phyloP scores from a whole-genome alignment of 1,140 invertebrate species.

The Solenopsis fugax region DNA sequence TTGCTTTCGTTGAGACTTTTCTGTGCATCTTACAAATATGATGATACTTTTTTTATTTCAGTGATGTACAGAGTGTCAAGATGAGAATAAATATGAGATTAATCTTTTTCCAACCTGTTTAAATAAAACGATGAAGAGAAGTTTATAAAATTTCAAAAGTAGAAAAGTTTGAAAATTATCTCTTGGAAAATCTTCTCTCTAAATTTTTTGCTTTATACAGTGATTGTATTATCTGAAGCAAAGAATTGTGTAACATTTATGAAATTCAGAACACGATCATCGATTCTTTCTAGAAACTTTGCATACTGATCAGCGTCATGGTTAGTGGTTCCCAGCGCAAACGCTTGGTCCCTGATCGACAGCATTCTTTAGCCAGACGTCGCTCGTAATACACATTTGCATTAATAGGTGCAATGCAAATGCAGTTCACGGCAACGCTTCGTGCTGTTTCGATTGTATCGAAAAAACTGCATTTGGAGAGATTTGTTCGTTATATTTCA shows the following conservation, averaged over 20 bases:
- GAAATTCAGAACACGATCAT: neutral
- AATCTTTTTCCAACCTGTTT: neutral
- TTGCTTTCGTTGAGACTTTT: neutral
- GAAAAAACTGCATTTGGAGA: neutral
- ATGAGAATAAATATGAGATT: neutral
- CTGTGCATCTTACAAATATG: neutral
- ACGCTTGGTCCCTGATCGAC: slow-evolving; percentile 77
- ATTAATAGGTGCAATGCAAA: slow-evolving; percentile 72
- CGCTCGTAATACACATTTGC: slow-evolving; percentile 74
- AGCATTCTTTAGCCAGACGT: slow-evolving; percentile 69
- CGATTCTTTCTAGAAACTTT: neutral
- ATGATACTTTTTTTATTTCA: neutral
- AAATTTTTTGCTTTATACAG: neutral
- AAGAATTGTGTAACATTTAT: neutral
- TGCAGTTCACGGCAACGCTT: neutral
- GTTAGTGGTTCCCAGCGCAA: slow-evolving; percentile 68
- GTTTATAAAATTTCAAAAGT: neutral
- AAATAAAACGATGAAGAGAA: neutral
- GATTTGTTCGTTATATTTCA: too few species aligned
- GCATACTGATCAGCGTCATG: slow-evolving; percentile 31
- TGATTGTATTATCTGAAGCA: neutral
- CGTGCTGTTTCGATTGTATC: neutral
- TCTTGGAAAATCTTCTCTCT: neutral
- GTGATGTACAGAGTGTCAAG: neutral
- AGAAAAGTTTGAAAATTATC: neutral